phyloP scores from a whole-genome alignment of 2,797 vertebrate species.

The Artibeus lituratus region DNA sequence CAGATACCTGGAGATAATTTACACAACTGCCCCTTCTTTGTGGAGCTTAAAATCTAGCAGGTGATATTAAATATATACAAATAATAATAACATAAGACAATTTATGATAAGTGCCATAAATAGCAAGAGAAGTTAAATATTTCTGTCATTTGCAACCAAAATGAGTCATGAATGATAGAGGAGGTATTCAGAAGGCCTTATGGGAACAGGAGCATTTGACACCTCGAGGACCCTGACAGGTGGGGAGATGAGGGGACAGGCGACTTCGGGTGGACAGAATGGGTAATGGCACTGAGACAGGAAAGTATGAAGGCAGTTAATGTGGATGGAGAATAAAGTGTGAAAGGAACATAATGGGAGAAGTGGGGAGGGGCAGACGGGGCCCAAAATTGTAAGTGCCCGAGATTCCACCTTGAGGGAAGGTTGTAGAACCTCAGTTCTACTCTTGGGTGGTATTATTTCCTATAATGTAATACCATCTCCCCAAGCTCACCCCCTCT shows the following conservation, averaged over 20 bases:
- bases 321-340: not conserved
- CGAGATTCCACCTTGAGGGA: not conserved
- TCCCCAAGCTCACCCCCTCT: not conserved
- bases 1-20: not conserved
- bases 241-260: not conserved
- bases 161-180: not conserved
- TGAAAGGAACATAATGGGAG: not conserved
- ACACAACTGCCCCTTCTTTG: not conserved
- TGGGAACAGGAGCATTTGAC: not conserved
- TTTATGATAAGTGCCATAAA: not conserved
- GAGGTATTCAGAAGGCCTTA: not conserved
- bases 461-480: not conserved
- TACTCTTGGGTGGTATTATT: not conserved
- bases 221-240: not conserved
- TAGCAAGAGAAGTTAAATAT: not conserved
- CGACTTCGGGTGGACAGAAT: not conserved
- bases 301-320: not conserved
- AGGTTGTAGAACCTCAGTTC: not conserved
- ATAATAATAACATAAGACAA: not conserved
- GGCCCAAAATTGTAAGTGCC: not conserved
- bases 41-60: not conserved
- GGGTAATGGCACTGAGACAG: not conserved
- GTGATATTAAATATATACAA: not conserved
- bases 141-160: constrained; percentile 18
- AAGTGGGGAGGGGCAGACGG: not conserved